Percentiles rank a stretch among this genome's conserved stretches.
These are phyloP conservation scores for Diadumene lineata DNA, from an alignment of 92 coral and sea anemone species.

Conservation along the genomic window DNA sequence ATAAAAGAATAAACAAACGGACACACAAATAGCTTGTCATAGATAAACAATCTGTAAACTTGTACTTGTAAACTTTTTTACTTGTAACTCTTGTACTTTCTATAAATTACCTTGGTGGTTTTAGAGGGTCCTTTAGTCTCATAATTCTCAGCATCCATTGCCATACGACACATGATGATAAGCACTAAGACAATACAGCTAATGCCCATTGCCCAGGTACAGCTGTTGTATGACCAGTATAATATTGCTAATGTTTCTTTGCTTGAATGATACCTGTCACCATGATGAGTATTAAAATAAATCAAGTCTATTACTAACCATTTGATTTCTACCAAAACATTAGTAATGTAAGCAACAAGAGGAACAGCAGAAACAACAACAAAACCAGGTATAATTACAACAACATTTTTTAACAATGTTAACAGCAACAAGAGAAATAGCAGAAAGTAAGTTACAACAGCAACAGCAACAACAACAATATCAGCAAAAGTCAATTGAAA, in stretches of 20 bases:
- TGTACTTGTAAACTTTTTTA: not conserved
- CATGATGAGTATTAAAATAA: too few relatives aligned
- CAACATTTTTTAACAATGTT: too few relatives aligned
- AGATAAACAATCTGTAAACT: not conserved
- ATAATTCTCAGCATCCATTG: not conserved
- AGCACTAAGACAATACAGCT: constrained; percentile 16
- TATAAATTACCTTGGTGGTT: constrained; percentile 14
- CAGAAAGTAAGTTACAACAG: too few relatives aligned
- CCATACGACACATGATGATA: not conserved
- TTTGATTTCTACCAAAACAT: too few relatives aligned
- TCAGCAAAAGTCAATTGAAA: too few relatives aligned
- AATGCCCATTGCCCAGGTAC: constrained; percentile 17
- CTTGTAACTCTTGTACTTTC: not conserved
- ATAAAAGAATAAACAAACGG: not conserved
- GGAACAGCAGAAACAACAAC: too few relatives aligned
- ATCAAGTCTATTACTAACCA: too few relatives aligned
- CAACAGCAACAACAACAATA: too few relatives aligned
- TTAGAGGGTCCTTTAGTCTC: constrained; percentile 19
- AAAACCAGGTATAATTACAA: too few relatives aligned
- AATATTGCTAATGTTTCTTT: not conserved
- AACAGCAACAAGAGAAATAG: too few relatives aligned
- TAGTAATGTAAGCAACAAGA: too few relatives aligned
- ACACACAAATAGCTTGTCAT: not conserved
- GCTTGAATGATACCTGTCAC: not conserved
- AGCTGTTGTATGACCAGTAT: constrained; percentile 27